Base-by-base conservation (phyloP, 1,140 invertebrate species). In the Drosophila watanabei region DNA sequence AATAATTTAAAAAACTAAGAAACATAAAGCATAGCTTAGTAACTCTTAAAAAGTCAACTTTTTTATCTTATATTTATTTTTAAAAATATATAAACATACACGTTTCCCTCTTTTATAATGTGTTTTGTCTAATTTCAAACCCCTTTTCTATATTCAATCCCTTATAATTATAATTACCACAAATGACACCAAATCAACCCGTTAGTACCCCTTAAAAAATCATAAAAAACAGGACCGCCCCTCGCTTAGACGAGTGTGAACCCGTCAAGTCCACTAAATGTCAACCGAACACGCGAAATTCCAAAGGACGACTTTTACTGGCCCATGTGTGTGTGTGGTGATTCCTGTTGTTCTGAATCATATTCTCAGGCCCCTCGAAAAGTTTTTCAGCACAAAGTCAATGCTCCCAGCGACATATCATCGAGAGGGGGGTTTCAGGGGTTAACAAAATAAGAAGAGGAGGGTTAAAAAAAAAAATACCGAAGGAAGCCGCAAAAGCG, bases 261-360 rank as follows among this genome's bases (percentile, higher is more conserved):
- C 86, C 88, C 88, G 86, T 90, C 86, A 86, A 77, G 70, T 63
- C 71, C 46, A 61, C 82, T 90, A 87, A 90, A 90, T 91, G 86
- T 90, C 86, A 90, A 86, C 87, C 80, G 59, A 80, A 35, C 86
- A 90, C 86, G 86, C 86, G 76, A 90, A 90, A 90, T 90, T 90
- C 79, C 79, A 57, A 16, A 57, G 54, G 20, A 54, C 52, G 66
- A 91, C 86, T 90, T 90, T 90, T 82, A 80, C 87, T 90, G 79
- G 32, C 49, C 70, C 73, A 58, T 28, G 54, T 57, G 54, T 32
- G 49, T 51, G 48, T 43, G 14, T 39, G 51, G n/a, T 35, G 65
- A 56, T 81, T 88, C 49, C 62, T 64, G 35, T 18, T 60, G 68
- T 61, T 65, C 68, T 80, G 58, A 90, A 90, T 90, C 78, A 84